Evolutionary conservation across 2,797 vertebrate species (phyloP).

Genomic region (Sebastes iracundus): DNA sequence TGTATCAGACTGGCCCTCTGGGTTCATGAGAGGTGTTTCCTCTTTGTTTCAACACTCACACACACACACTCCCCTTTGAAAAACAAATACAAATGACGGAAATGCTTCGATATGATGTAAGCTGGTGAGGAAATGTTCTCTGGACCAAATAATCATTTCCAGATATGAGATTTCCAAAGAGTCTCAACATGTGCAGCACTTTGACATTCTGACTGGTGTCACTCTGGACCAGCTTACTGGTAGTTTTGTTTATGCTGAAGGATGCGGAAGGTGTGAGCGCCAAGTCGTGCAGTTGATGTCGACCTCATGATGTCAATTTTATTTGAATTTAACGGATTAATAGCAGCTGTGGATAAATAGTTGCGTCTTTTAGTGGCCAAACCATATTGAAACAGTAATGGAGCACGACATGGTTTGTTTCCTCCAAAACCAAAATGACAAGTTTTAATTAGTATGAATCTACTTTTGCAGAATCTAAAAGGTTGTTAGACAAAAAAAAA

Average conservation of each 20-base stretch:
- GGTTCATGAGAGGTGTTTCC: conserved; percentile 56
- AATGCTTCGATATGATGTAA: conserved; percentile 43
- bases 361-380: not conserved
- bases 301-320: not conserved
- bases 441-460: not conserved
- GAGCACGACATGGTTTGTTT: not conserved
- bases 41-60: conserved; percentile 57
- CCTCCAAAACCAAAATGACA: not conserved
- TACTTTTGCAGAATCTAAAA: not conserved
- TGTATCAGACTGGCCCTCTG: conserved; percentile 32
- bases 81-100: conserved; percentile 50
- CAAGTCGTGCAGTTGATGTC: not conserved
- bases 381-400: not conserved
- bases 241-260: not conserved
- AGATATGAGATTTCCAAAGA: conserved; percentile 19
- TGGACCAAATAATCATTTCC: conserved; percentile 42
- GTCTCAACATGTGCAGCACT: not conserved
- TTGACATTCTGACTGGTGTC: not conserved
- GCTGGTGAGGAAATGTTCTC: conserved; percentile 37
- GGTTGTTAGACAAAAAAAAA: not conserved
- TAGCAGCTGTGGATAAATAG: not conserved
- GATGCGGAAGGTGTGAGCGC: not conserved
- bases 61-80: conserved; percentile 36
- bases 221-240: not conserved
- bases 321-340: not conserved